Percentiles rank a stretch among this genome's conserved stretches.
phyloP scores from a whole-genome alignment of 64 coral and sea anemone genomes.

The Trachythela sp. region DNA sequence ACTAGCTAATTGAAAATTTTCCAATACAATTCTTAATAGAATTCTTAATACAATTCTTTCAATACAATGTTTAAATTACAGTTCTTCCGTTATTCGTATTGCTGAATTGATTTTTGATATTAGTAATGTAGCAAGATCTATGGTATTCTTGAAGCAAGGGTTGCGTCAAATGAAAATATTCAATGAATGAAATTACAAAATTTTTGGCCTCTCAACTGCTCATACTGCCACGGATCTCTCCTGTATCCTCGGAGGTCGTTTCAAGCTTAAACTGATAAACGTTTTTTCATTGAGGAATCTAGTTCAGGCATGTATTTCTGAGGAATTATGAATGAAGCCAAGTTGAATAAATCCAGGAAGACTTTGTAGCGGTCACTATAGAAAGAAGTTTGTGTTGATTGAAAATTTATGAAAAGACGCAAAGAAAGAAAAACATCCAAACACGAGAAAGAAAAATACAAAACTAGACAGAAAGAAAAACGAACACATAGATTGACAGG shows the following conservation, averaged over 20 bases:
- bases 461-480: background rate
- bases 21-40: too few relatives aligned
- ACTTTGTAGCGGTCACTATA: conserved; percentile 95
- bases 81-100: too few relatives aligned
- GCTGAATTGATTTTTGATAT: too few relatives aligned
- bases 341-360: conserved; percentile 80
- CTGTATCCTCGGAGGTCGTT: background rate
- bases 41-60: too few relatives aligned
- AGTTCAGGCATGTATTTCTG: conserved; percentile 69
- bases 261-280: background rate
- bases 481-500: too few relatives aligned
- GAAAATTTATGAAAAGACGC: too few relatives aligned
- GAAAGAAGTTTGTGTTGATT: background rate
- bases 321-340: conserved; percentile 88
- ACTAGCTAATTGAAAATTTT: too few relatives aligned
- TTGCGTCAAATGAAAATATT: too few relatives aligned
- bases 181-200: background rate
- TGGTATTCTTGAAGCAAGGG: too few relatives aligned
- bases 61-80: too few relatives aligned
- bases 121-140: too few relatives aligned
- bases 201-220: background rate
- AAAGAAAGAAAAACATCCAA: background rate
- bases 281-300: conserved; percentile 67
- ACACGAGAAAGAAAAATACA: background rate
- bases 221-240: background rate